Evolutionary conservation across 2,888 invertebrate species (phyloP).

Genomic region (Diaperis boleti): DNA sequence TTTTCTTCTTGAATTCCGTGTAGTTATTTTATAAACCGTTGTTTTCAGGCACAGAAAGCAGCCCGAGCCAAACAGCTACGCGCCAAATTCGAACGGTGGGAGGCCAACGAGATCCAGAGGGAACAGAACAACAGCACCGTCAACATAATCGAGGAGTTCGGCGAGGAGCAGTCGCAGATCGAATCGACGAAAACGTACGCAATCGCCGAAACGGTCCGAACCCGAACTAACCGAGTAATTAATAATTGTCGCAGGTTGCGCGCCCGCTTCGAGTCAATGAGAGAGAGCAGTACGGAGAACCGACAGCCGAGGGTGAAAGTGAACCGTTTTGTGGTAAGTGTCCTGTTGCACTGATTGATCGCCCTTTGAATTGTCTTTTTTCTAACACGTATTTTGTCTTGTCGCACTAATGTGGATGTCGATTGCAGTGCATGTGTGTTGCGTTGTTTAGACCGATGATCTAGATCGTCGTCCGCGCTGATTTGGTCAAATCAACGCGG

Average conservation of each 20-base stretch:
- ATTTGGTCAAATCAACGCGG: no score
- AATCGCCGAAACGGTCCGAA: not conserved
- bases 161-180: conserved; percentile 80
- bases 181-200: conserved; percentile 86
- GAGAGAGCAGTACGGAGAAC: conserved; percentile 69
- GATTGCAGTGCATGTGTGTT: conserved; percentile 5
- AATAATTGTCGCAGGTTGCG: conserved; percentile 77
- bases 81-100: conserved; percentile 92
- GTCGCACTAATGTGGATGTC: conserved; percentile 38
- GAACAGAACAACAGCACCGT: conserved; percentile 64
- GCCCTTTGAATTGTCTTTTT: conserved; percentile 42
- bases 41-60: conserved; percentile 75
- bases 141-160: conserved; percentile 63
- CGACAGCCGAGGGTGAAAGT: conserved; percentile 74
- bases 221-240: not conserved
- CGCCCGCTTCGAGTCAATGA: conserved; percentile 90
- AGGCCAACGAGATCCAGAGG: conserved; percentile 74
- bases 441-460: conserved; percentile 12
- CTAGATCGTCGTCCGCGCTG: no score
- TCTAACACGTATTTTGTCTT: conserved; percentile 27
- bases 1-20: no score
- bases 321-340: conserved; percentile 93
- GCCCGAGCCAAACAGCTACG: conserved; percentile 87
- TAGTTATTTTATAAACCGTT: no score
- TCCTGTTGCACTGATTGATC: not conserved